Conservation (phyloP, 2,888 invertebrate species). For the Plebejus anna region DNA sequence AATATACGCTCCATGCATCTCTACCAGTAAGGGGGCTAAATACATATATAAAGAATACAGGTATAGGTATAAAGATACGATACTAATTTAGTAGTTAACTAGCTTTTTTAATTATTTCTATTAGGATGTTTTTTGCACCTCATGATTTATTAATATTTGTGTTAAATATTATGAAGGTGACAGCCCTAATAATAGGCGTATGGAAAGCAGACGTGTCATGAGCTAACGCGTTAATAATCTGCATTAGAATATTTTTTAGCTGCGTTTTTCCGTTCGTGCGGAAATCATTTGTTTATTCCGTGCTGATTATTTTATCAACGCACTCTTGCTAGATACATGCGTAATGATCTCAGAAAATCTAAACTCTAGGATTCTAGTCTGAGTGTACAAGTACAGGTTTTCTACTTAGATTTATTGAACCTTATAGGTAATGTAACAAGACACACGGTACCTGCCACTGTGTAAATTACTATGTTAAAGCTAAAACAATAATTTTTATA, state of each 20-base stretch:
- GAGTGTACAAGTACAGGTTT: not conserved
- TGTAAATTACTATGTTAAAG: too few relatives aligned
- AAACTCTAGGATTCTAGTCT: not conserved
- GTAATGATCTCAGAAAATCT: conserved; percentile 1
- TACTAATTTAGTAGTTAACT: too few relatives aligned
- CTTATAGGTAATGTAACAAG: too few relatives aligned
- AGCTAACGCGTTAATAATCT: conserved; percentile 18
- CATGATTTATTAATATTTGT: not conserved
- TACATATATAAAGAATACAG: too few relatives aligned
- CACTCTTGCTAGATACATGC: conserved; percentile 9
- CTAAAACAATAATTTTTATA: too few relatives aligned
- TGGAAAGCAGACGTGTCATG: conserved; percentile 26
- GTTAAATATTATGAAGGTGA: not conserved
- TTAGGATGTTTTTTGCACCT: not conserved
- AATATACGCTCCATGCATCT: too few relatives aligned
- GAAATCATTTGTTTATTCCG: conserved; percentile 25
- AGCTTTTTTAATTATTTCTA: not conserved
- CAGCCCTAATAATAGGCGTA: conserved; percentile 9
- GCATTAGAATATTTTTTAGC: conserved; percentile 23
- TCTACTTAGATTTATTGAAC: not conserved
- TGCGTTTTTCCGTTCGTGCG: conserved; percentile 16
- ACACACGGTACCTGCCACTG: too few relatives aligned
- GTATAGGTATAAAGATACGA: too few relatives aligned
- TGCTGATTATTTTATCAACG: not conserved
- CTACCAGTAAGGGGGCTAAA: too few relatives aligned